Evolutionary conservation across 1,140 invertebrate genomes (phyloP).

Genomic region (Adoxophyes honmai): DNA sequence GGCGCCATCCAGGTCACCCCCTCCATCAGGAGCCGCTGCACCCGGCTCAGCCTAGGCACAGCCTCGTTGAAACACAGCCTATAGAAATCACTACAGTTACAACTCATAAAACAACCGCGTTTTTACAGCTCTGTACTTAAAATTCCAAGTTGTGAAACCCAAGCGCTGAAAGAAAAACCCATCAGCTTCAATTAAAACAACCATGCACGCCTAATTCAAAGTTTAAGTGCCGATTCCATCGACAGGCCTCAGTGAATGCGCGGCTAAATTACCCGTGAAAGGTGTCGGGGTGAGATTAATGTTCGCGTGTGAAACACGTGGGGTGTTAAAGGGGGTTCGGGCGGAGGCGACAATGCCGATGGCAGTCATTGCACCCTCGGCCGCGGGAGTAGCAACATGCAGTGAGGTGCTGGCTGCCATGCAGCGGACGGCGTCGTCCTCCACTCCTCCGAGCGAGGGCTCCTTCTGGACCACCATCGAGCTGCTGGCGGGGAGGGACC

Average conservation of each 20-base stretch:
- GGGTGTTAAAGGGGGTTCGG: constrained; percentile 39
- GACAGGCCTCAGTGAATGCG: constrained; percentile 34
- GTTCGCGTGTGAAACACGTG: constrained; percentile 63
- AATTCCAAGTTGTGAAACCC: no score
- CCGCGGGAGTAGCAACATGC: constrained; percentile 52
- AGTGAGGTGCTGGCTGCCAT: constrained; percentile 31
- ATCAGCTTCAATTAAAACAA: constrained; percentile 30
- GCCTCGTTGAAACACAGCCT: no score
- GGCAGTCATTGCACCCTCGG: constrained; percentile 69
- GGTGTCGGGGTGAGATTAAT: constrained; percentile 64
- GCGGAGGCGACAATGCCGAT: constrained; percentile 42
- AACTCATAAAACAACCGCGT: no score
- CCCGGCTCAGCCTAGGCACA: background rate
- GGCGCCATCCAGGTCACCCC: constrained; percentile 70
- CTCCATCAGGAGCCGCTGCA: constrained; percentile 8
- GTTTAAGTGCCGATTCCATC: constrained; percentile 32
- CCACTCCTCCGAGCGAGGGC: constrained; percentile 56
- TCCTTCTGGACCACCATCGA: constrained; percentile 76
- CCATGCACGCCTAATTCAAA: constrained; percentile 26
- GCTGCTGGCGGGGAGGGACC: constrained; percentile 62
- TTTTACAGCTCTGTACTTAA: no score
- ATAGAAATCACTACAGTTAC: no score
- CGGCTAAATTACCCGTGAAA: constrained; percentile 43
- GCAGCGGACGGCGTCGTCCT: constrained; percentile 54
- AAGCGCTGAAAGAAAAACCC: constrained; percentile 6